Evolutionary conservation across 2,113 vertebrate genomes (phyloP), one percentile per base, ranked within the genome.

Genomic region (Hippocampus barbouri): DNA sequence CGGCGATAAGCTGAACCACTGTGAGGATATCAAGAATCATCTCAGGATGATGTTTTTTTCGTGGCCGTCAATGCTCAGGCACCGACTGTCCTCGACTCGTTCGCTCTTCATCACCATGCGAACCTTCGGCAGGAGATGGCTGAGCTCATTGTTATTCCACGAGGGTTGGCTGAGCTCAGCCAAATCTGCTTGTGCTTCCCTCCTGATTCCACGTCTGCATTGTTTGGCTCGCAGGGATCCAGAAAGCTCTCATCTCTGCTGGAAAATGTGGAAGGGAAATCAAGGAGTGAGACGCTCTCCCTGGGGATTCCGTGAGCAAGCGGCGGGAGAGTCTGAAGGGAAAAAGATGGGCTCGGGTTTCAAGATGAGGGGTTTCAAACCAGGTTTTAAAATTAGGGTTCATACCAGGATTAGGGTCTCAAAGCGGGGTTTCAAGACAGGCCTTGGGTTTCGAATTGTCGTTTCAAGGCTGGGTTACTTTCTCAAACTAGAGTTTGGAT

Each of bases 131-230:
- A 70, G 86, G 87, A 88, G 86, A 83, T 80, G 77, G 77, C 70
- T 78, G 59, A 74, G 79, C 87, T 91, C 87, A 90, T 90, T 90
- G 89, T 89, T 90, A 91, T 91, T 91, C 90, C 76, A 80, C 68
- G 74, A 85, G 85, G 83, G 85, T 89, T 73, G 89, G 86, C 81
- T 79, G 85, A 87, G 85, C 87, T 79, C 82, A 85, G 78, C 85
- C 86, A 87, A 90, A 90, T 90, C 86, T 84, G 79, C 80, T 84
- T 80, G 71, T 66, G 78, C 82, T 75, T 79, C 71, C 25, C 75
- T 89, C 84, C 76, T 86, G 76, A 83, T 86, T 87, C 77, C 83
- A 79, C 82, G 83, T 83, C 82, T 79, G 81, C 67, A 77, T 87
- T 86, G 85, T 89, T 85, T 81, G 75, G 76, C 82, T 88, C 80